Conservation (phyloP, 2,113 vertebrate genomes). For the Rhombomys opimus region DNA sequence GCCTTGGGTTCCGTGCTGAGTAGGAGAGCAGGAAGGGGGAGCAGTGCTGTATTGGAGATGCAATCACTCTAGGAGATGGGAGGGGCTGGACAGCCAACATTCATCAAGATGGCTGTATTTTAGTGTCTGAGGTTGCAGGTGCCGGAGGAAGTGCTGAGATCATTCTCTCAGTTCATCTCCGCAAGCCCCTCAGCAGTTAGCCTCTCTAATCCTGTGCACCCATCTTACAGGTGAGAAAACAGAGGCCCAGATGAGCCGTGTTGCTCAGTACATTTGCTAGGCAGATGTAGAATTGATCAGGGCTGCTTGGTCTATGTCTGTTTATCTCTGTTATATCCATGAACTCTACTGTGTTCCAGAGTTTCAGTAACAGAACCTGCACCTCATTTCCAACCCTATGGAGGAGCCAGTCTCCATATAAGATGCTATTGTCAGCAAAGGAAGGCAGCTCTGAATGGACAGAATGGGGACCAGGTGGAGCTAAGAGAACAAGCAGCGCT, state of each 20-base stretch:
- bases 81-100: not conserved
- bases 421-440: not conserved
- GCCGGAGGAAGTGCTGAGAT: fast-evolving
- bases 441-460: not conserved
- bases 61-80: not conserved
- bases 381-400: not conserved
- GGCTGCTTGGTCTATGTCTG: not conserved
- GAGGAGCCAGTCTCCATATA: not conserved
- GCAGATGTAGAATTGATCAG: not conserved
- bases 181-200: not conserved
- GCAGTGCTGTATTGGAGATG: not conserved
- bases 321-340: not conserved
- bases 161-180: not conserved
- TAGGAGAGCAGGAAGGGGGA: too few relatives aligned
- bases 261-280: not conserved
- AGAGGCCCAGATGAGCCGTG: not conserved
- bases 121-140: not conserved
- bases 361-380: not conserved
- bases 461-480: not conserved
- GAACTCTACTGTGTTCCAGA: not conserved
- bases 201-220: not conserved
- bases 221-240: not conserved
- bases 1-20: not conserved
- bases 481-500: not conserved
- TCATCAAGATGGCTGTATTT: not conserved